Conservation (phyloP, 1,140 invertebrate species). For the Armadillidium nasatum region DNA sequence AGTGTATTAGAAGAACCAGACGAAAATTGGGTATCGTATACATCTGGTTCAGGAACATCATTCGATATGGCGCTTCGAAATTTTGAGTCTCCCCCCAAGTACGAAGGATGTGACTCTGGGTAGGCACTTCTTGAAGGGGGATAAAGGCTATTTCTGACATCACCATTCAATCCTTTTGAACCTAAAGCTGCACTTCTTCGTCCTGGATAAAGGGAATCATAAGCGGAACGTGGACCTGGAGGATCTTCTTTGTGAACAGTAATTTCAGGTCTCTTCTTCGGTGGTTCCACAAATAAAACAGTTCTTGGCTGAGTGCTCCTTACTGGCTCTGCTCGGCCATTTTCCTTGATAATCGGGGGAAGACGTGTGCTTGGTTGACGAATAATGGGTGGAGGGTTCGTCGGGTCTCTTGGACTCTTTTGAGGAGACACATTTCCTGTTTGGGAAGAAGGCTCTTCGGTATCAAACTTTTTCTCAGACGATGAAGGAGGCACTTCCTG, state of each 20-base stretch:
- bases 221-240: neutral
- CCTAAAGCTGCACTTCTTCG: neutral
- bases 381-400: neutral
- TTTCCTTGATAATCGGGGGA: conserved; percentile 26
- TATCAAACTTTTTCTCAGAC: neutral
- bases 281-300: conserved; percentile 26
- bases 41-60: neutral
- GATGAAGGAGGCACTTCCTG: neutral
- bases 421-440: neutral
- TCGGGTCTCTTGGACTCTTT: neutral
- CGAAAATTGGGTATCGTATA: conserved; percentile 27
- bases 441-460: neutral
- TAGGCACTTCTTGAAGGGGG: neutral
- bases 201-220: neutral
- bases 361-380: neutral
- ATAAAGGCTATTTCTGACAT: neutral
- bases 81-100: neutral
- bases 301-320: conserved; percentile 6
- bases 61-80: neutral
- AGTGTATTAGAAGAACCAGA: conserved; percentile 34
- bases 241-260: neutral
- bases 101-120: neutral
- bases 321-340: conserved; percentile 26
- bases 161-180: neutral
- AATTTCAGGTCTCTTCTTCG: neutral